phyloP scores from a whole-genome alignment of 2,888 invertebrate genomes.

The Keiferia lycopersicella region DNA sequence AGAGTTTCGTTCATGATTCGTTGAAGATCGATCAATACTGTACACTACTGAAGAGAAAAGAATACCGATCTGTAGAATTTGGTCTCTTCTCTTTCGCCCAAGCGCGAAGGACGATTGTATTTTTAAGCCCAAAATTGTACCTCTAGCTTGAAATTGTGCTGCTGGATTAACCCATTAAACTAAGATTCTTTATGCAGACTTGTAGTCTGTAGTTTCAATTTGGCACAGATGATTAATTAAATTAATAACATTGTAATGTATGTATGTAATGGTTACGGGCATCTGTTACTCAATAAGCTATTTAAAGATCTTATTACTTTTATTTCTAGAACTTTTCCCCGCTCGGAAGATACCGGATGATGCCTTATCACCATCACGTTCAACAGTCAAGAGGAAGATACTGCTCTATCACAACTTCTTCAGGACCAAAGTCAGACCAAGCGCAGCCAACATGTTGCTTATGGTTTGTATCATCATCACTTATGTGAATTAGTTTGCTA shows the following conservation, averaged over 20 bases:
- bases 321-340: slow-evolving; percentile 63
- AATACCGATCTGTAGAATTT: slow-evolving; percentile 69
- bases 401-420: slow-evolving; percentile 89
- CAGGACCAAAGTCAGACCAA: slow-evolving; percentile 86
- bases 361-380: slow-evolving; percentile 79
- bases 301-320: too few species aligned
- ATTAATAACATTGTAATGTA: too few species aligned
- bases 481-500: too few species aligned
- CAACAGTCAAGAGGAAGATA: slow-evolving; percentile 85
- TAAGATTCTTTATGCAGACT: too few species aligned
- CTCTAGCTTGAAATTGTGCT: slow-evolving; percentile 29
- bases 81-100: slow-evolving; percentile 76
- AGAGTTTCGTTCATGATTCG: too few species aligned
- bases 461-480: slow-evolving; percentile 80
- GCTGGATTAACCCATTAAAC: too few species aligned
- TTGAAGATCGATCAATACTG: slow-evolving; percentile 34
- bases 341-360: slow-evolving; percentile 62
- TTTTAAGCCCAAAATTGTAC: slow-evolving; percentile 34
- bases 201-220: too few species aligned
- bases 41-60: slow-evolving; percentile 64
- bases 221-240: too few species aligned
- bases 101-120: slow-evolving; percentile 36
- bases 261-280: too few species aligned
- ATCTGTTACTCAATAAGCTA: too few species aligned
- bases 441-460: slow-evolving; percentile 89